Evolutionary conservation across 92 coral and sea anemone species (phyloP).

Genomic region (Galaxea fascicularis): DNA sequence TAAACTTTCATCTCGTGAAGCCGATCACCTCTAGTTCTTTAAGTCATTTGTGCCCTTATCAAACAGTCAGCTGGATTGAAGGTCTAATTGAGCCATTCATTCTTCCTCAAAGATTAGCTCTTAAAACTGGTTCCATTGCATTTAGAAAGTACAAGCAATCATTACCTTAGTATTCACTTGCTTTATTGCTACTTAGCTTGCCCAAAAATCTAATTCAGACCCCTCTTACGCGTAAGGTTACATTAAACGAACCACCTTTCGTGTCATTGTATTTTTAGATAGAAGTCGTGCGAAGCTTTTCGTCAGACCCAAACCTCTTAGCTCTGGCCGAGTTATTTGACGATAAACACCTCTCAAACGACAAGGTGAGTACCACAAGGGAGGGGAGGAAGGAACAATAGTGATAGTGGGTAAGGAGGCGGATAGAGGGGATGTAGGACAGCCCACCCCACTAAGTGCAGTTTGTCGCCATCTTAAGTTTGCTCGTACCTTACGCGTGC

Average conservation of each 20-base stretch:
- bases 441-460: neutral
- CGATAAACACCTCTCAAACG: conserved; percentile 53
- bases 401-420: neutral
- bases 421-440: neutral
- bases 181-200: too few species aligned
- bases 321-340: conserved; percentile 85
- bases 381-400: neutral
- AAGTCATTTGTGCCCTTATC: too few species aligned
- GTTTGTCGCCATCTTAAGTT: too few species aligned
- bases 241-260: neutral
- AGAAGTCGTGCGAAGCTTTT: conserved; percentile 92
- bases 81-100: too few species aligned
- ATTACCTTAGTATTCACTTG: too few species aligned
- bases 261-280: conserved; percentile 58
- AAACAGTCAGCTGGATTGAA: too few species aligned
- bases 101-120: too few species aligned
- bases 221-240: neutral
- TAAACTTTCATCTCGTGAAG: too few species aligned
- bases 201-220: neutral
- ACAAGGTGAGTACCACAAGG: conserved; percentile 43
- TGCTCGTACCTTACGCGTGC: too few species aligned
- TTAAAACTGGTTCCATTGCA: too few species aligned
- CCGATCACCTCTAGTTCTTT: too few species aligned
- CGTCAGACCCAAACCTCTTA: conserved; percentile 91
- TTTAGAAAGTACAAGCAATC: too few species aligned